These are phyloP conservation scores for Hippoglossus hippoglossus DNA, from an alignment of 2,797 vertebrate genomes.

Conservation along the genomic window DNA sequence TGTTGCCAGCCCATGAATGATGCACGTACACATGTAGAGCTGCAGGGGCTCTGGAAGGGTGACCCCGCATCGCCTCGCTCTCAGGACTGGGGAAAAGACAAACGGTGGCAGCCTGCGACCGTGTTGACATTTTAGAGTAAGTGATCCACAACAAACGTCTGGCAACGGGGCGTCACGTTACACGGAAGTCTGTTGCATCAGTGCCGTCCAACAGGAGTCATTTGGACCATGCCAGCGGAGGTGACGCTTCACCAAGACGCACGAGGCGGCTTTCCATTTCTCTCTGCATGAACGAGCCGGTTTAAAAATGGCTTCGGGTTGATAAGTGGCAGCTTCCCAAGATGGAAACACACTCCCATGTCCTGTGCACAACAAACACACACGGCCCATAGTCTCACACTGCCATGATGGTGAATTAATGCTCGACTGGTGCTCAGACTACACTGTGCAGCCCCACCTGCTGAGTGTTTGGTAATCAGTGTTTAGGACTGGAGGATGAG, in stretches of 20 bases:
- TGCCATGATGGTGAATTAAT: constrained; percentile 44
- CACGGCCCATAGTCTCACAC: constrained; percentile 25
- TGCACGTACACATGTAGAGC: constrained; percentile 52
- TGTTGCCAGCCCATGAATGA: constrained; percentile 58
- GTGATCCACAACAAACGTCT: constrained; percentile 74
- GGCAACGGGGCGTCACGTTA: constrained; percentile 72
- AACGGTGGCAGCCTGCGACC: constrained; percentile 55
- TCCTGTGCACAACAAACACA: constrained; percentile 45
- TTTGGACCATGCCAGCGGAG: constrained; percentile 41
- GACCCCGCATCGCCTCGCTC: constrained; percentile 45
- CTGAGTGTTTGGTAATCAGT: constrained; percentile 74
- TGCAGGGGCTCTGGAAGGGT: constrained; percentile 47
- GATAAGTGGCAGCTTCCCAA: constrained; percentile 43
- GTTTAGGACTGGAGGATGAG: constrained; percentile 62
- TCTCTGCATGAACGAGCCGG: constrained; percentile 36
- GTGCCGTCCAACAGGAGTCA: constrained; percentile 59
- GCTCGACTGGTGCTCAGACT: constrained; percentile 18
- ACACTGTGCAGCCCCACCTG: constrained; percentile 51
- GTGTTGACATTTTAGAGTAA: constrained; percentile 80
- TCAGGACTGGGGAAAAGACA: constrained; percentile 22
- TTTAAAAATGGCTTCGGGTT: constrained; percentile 45
- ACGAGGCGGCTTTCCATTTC: constrained; percentile 69
- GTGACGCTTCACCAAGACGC: constrained; percentile 55
- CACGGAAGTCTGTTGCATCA: constrained; percentile 57
- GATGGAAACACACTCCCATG: constrained; percentile 42